Conservation (phyloP, 2,113 vertebrate species). For the Willisornis vidua region DNA sequence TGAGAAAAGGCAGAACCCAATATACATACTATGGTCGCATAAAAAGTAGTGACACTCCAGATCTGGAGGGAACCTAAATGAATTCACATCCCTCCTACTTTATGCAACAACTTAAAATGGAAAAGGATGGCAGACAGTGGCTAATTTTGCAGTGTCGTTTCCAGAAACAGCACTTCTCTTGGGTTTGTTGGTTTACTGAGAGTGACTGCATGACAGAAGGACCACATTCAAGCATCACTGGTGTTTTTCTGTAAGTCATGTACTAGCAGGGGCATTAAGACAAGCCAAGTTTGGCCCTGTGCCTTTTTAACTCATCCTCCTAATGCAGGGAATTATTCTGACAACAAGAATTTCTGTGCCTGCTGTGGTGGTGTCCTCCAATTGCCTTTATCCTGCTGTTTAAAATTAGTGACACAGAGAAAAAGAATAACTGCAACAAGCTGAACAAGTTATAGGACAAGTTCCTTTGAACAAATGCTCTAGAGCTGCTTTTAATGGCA, state of each 20-base stretch:
- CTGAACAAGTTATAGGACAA: neutral
- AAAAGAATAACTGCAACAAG: conserved; percentile 44
- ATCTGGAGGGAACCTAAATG: neutral
- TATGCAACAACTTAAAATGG: neutral
- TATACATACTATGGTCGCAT: neutral
- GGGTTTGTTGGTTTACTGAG: neutral
- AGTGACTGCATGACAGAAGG: neutral
- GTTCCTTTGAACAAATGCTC: neutral
- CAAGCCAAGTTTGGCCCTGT: neutral
- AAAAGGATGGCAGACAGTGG: neutral
- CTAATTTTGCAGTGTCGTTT: neutral
- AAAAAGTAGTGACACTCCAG: neutral
- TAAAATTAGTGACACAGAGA: conserved; percentile 29
- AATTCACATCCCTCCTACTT: neutral
- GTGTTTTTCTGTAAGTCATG: neutral
- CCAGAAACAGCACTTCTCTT: neutral
- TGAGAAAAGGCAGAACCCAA: neutral
- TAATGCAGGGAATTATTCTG: conserved; percentile 11
- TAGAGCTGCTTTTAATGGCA: neutral
- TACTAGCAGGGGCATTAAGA: neutral
- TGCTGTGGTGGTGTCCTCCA: conserved; percentile 22
- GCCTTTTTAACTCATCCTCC: conserved; percentile 29
- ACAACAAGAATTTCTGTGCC: conserved; percentile 5
- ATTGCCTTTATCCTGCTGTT: conserved; percentile 27
- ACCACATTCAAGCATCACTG: neutral